These are phyloP conservation scores for Eriocheir sinensis DNA, from an alignment of 1,140 invertebrate species.

Conservation along the genomic window DNA sequence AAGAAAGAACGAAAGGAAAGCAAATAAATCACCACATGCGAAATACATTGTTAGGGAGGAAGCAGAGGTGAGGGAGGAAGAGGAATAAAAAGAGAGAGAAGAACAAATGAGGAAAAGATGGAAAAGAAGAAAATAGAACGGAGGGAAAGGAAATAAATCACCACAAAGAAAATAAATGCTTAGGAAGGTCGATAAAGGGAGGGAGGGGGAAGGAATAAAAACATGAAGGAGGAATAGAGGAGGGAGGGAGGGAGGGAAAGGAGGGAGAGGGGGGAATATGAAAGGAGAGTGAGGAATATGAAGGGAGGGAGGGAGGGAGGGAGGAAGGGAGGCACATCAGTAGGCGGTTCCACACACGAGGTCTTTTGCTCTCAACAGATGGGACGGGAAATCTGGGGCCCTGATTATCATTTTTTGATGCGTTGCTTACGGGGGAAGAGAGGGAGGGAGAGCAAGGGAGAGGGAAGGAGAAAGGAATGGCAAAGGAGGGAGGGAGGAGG, in stretches of 20 bases:
- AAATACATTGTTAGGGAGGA: too few species aligned
- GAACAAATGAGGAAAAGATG: too few species aligned
- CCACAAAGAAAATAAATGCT: too few species aligned
- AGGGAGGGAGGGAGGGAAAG: not conserved
- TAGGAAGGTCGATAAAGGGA: too few species aligned
- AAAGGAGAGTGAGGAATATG: not conserved
- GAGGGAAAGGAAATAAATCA: too few species aligned
- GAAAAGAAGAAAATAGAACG: too few species aligned
- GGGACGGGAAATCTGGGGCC: not conserved
- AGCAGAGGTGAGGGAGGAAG: too few species aligned
- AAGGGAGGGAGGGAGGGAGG: not conserved
- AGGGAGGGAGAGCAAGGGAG: not conserved
- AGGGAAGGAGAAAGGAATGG: not conserved
- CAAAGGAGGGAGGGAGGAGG: not conserved
- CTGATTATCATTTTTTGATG: slow-evolving; percentile 18
- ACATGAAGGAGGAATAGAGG: not conserved
- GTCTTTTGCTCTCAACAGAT: not conserved
- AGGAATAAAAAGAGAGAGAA: too few species aligned
- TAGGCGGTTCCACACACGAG: not conserved
- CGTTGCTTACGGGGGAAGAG: not conserved
- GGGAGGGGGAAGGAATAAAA: too few species aligned
- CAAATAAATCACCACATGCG: too few species aligned
- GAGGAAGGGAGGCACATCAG: not conserved
- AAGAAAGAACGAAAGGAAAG: too few species aligned
- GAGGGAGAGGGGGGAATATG: not conserved